Evolutionary conservation across 2,888 invertebrate genomes (phyloP), one percentile per base, ranked within the genome.

Genomic region (Sminthurides aquaticus): DNA sequence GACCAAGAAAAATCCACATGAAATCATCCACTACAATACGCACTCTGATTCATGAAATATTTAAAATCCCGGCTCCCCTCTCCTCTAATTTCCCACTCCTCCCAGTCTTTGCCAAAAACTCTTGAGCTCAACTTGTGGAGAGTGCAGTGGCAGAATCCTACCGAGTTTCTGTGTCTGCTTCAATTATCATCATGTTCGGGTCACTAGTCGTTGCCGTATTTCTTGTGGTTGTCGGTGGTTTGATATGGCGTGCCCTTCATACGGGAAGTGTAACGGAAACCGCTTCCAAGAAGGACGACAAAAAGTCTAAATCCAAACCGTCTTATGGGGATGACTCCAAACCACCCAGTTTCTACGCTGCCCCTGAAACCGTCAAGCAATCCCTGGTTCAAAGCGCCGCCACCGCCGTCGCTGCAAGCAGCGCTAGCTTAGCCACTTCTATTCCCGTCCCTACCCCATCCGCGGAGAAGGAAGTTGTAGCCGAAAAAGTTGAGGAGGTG

Each of bases 301-400:
- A 22, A 15, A 15, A 22, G 5, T 15, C 8, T 5, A 52, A 52
- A 52, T 52, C 52, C 20, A 52, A 5, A 5, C 3, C 20, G 11
- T 20, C 52, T 18, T 5, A 8, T 20, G 52, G 3, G 5, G 20
- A 20, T 5, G 52, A 22, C 22, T 8, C 8, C 43, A 52, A 52
- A 52, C 52, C 52, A 22, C 52, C 52, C 5, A 52, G 52, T 52
- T 52, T 52, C 20, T 52, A 52, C 52, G 52, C 52, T 52, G 52
- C 52, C 20, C 52, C 52, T 8, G 15, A 8, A 11, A 11, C 43
- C 5, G 43, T 34, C 43, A 5, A 11, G 43, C 15, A 5, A 34
- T 34, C 43, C 5, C 43, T 34, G 43, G 43, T 34, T 5, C 8
- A 34, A 34, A 34, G 43, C 43, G 15, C 43, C 43, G 43, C 43